Conservation (phyloP, 1,140 invertebrate genomes). For the Tetranychus urticae region DNA sequence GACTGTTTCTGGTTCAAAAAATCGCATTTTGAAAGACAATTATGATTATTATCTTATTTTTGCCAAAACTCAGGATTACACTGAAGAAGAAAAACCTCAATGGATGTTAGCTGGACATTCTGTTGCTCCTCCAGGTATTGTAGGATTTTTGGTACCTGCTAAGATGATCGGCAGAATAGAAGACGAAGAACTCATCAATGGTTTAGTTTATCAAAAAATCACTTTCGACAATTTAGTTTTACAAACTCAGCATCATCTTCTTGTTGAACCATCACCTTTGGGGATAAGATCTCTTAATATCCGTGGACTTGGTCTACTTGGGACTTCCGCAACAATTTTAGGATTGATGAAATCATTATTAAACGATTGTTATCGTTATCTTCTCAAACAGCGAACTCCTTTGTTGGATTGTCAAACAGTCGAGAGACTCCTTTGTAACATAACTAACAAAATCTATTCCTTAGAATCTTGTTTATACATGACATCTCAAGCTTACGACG, state of each 20-base stretch:
- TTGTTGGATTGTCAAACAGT: conserved; percentile 8
- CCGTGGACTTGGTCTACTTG: conserved; percentile 7
- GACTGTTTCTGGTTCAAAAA: conserved; percentile 7
- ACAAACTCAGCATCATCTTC: not conserved
- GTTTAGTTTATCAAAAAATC: conserved; percentile 5
- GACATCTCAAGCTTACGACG: conserved; percentile 40
- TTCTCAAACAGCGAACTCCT: conserved; percentile 1
- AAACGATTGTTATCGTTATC: conserved; percentile 1
- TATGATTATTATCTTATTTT: conserved; percentile 9
- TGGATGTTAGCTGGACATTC: not conserved
- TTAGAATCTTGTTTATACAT: conserved; percentile 54
- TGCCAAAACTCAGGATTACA: not conserved
- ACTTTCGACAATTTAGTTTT: conserved; percentile 1
- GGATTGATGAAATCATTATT: conserved; percentile 5
- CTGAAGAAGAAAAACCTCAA: not conserved
- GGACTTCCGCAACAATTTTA: not conserved
- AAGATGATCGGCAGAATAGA: not conserved
- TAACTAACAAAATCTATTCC: conserved; percentile 32
- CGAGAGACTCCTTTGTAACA: conserved; percentile 28
- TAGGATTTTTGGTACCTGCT: conserved; percentile 2
- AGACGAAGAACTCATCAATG: conserved; percentile 1
- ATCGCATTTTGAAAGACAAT: conserved; percentile 2
- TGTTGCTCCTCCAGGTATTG: conserved; percentile 1
- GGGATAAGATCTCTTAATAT: not conserved
- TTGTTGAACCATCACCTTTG: conserved; percentile 1